phyloP scores from a whole-genome alignment of 2,113 vertebrate genomes.

The Coryphaenoides rupestris region DNA sequence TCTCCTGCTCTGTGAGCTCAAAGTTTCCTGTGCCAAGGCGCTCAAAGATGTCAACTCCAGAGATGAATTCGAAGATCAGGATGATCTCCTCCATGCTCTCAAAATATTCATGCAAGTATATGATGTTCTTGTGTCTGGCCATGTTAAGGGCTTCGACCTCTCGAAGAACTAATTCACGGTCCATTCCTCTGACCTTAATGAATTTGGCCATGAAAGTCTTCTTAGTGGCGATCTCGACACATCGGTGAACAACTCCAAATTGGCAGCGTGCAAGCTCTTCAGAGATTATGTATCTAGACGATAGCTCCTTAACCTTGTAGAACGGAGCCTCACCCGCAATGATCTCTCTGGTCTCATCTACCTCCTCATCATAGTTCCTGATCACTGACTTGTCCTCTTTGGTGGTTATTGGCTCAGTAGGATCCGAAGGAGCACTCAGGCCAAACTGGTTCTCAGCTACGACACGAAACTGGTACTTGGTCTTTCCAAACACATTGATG shows the following conservation, averaged over 20 bases:
- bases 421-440: constrained; percentile 83
- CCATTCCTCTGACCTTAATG: constrained; percentile 94
- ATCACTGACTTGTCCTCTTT: constrained; percentile 93
- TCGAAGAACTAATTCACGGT: constrained; percentile 92
- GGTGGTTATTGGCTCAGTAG: constrained; percentile 89
- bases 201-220: constrained; percentile 97
- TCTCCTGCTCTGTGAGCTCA: constrained; percentile 93
- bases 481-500: constrained; percentile 93
- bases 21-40: constrained; percentile 87
- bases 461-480: constrained; percentile 94
- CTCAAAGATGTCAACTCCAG: constrained; percentile 96
- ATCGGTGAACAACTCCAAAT: constrained; percentile 91
- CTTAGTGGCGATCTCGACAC: constrained; percentile 88
- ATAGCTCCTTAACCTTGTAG: constrained; percentile 88
- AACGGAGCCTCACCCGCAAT: constrained; percentile 81
- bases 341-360: constrained; percentile 87
- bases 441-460: constrained; percentile 97
- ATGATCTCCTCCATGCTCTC: constrained; percentile 96
- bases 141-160: constrained; percentile 94
- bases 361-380: constrained; percentile 95
- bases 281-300: constrained; percentile 88
- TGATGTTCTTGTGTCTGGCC: constrained; percentile 85
- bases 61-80: constrained; percentile 96
- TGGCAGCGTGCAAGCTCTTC: constrained; percentile 94
- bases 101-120: constrained; percentile 94